Base-by-base conservation (phyloP, 2,113 vertebrate species). In the Tapirus terrestris region DNA sequence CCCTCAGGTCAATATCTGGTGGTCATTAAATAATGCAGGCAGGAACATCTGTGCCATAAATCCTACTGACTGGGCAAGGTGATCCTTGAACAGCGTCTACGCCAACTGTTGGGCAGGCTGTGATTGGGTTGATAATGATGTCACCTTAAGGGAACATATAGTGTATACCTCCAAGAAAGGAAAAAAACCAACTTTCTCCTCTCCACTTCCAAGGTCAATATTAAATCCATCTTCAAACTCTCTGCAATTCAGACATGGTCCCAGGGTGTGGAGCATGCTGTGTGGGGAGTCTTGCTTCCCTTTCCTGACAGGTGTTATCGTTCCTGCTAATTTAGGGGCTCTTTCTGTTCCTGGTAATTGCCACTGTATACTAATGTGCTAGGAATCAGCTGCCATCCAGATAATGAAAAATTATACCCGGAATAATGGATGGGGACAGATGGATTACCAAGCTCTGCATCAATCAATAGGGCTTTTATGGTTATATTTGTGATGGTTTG, bases 341-440 rank as follows among this genome's bases (percentile, higher is more conserved):
- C 97, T 85, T 88, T 89, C 88, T 81, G 95, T 68, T 95, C 81
- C 92, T 65, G 31, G 91, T 97, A 96, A 98, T 94, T 96, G 95
- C 88, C 97, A 76, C 90, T 89, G 95, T 94, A 76, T 89, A 92
- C 98, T 97, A 95, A 88, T 91, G 97, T 51, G 92, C 83, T 51
- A 63, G 93, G 83, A 96, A 93, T 95, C 96, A 86, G 93, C 86
- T 92, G 93, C 91, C 95, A 89, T 48, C 84, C 87, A 20, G 72
- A 91, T 96, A 94, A 96, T 97, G 96, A 98, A 97, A 97, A 96
- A 96, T 96, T 96, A 96, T 93, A 48, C 88, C 56, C 9, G 3
- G 92, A 79, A 91, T 96, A 96, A 98, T 83, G 89, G 97, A 97
- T 97, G 96, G 90, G 79, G 95, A 96, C 97, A 94, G 97, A 92